Evolutionary conservation across 2,888 invertebrate species (phyloP), one percentile per base, ranked within the genome.

Genomic region (Villa cingulata): DNA sequence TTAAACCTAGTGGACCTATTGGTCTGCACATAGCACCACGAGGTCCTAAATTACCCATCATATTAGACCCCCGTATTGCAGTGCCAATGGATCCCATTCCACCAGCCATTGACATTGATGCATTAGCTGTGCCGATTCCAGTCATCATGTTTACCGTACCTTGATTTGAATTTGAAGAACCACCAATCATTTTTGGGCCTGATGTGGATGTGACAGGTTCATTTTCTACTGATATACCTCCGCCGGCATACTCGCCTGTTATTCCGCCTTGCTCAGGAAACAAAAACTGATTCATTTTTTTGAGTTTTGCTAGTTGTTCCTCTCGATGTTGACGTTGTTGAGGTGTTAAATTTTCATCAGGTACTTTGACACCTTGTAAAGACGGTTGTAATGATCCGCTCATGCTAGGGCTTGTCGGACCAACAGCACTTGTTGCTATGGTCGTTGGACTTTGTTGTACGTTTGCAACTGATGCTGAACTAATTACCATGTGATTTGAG

Each of bases 271-370:
- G 81, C 62, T 91, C 91, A 0, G 90, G 90, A 71, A 91, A 91
- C 48, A 95, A 70, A 76, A 91, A 83, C 65, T 90, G 86, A 59
- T 92, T 87, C 82, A 95, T 89, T 73, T 92, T 91, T 43, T 66
- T 72, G 48, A 96, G 76, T 51, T 86, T 90, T 6, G 92, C 94
- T 43, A 96, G 72, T 61, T 92, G 88, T 61, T 90, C 90, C 69
- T 94, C 94, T 51, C 96, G 78, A 65, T 92, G 90, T 53, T 91
- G 89, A 47, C 91, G 78, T 66, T 96, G 95, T 65, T 95, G 91
- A 34, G 95, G 94, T 46, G 96, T 96, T 58, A 96, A 73, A 70
- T 94, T 92, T 71, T 95, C 95, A 70, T 91, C 91, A 57, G 91
- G 91, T 62, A 92, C 86, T 77, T 92, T 90, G 41, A 90, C 87